A percentile compares a stretch with the other conserved stretches of the same genome.
Conservation (phyloP, 2,113 vertebrate genomes). For the Xenopus borealis region DNA sequence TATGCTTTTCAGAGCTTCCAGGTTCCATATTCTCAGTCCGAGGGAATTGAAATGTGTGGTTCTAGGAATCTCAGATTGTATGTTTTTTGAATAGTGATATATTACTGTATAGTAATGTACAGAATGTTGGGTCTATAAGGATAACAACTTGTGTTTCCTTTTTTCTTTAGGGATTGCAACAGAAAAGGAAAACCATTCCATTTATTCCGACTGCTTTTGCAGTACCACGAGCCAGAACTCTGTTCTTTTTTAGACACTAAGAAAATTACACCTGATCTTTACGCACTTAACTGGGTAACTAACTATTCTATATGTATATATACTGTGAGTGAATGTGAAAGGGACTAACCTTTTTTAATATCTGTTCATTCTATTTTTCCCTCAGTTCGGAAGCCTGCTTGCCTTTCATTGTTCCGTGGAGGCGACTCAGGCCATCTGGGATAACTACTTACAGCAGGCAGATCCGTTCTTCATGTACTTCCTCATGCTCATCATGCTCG, state of each 20-base stretch:
- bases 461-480: slow-evolving; percentile 98
- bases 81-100: too few relatives aligned
- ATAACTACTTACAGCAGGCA: slow-evolving; percentile 90
- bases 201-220: slow-evolving; percentile 90
- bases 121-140: too few relatives aligned
- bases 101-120: too few relatives aligned
- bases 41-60: too few relatives aligned
- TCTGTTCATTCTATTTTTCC: slow-evolving; percentile 22
- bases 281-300: slow-evolving; percentile 94
- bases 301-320: slow-evolving; percentile 43
- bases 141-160: background rate
- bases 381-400: slow-evolving; percentile 90
- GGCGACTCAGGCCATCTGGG: slow-evolving; percentile 91
- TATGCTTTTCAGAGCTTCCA: too few relatives aligned
- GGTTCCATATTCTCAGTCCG: too few relatives aligned
- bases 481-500: slow-evolving; percentile 96
- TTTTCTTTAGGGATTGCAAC: slow-evolving; percentile 82
- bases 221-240: slow-evolving; percentile 96
- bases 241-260: slow-evolving; percentile 97
- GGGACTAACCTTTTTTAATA: too few relatives aligned
- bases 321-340: too few relatives aligned
- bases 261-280: slow-evolving; percentile 97
- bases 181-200: slow-evolving; percentile 91
- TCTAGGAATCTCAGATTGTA: too few relatives aligned
- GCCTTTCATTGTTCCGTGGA: slow-evolving; percentile 83